Conservation (phyloP, 1,140 invertebrate genomes). For the Colletes latitarsis region DNA sequence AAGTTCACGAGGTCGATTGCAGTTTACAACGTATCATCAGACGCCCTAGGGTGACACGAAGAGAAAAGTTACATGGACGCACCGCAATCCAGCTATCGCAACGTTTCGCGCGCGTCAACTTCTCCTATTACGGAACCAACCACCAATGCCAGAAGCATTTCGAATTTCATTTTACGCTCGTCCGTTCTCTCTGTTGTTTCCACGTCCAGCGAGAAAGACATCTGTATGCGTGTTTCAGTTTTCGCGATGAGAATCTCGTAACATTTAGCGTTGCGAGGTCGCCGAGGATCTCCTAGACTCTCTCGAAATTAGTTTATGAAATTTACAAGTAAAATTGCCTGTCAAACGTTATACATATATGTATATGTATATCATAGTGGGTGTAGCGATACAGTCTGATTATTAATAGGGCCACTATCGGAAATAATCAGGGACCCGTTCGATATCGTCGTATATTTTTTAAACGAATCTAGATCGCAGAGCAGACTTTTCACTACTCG, state of each 20-base stretch:
- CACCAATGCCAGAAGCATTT: slow-evolving; percentile 11
- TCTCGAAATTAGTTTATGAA: not conserved
- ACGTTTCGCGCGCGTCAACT: not conserved
- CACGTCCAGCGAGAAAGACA: not conserved
- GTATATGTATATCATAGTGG: too few relatives aligned
- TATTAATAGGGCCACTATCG: too few relatives aligned
- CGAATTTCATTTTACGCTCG: slow-evolving; percentile 7
- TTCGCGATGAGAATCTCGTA: slow-evolving; percentile 20
- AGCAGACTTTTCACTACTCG: too few relatives aligned
- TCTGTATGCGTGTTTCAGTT: not conserved
- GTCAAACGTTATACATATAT: too few relatives aligned
- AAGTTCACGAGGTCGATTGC: slow-evolving; percentile 11
- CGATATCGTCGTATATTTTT: too few relatives aligned
- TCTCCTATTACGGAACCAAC: not conserved
- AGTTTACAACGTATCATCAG: slow-evolving; percentile 4
- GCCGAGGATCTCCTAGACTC: not conserved
- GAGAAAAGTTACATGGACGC: not conserved
- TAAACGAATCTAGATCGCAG: too few relatives aligned
- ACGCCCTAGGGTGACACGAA: slow-evolving; percentile 12
- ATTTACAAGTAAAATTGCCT: too few relatives aligned
- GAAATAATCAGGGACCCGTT: too few relatives aligned
- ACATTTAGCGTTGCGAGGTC: not conserved
- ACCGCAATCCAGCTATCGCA: not conserved
- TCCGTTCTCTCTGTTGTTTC: not conserved
- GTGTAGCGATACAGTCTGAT: too few relatives aligned